phyloP scores from a whole-genome alignment of 1,140 invertebrate species.

The Hyposmocoma kahamanoa region DNA sequence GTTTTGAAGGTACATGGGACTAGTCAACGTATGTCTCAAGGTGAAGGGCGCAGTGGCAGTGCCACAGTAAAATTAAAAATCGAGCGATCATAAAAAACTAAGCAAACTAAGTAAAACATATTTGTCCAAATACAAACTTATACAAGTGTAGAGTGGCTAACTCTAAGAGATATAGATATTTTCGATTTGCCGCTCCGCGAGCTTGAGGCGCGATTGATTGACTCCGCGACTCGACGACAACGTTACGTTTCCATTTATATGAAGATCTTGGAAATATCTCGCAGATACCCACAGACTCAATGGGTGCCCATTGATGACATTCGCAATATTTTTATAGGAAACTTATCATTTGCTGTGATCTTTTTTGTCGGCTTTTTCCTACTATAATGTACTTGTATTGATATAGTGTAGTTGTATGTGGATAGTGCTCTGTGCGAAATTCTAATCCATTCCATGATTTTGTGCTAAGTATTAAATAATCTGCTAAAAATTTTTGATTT shows the following conservation, averaged over 20 bases:
- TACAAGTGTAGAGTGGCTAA: background rate
- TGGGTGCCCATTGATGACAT: background rate
- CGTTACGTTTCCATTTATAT: constrained; percentile 36
- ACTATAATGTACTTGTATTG: background rate
- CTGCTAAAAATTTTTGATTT: no score
- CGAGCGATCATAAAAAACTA: background rate
- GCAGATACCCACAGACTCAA: constrained; percentile 17
- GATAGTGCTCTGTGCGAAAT: background rate
- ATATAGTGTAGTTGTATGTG: background rate
- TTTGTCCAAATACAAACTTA: background rate
- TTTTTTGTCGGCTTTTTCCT: no score
- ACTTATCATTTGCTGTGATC: no score
- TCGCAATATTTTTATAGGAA: background rate
- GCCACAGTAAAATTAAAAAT: background rate
- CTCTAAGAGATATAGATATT: constrained; percentile 26
- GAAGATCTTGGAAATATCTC: constrained; percentile 31
- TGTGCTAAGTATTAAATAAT: background rate
- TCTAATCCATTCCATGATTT: background rate
- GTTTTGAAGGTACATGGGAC: no score
- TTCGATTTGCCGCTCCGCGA: constrained; percentile 42
- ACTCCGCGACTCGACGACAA: constrained; percentile 27
- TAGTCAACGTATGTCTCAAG: no score
- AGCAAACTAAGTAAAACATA: background rate
- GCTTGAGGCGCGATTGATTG: constrained; percentile 34
- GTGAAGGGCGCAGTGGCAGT: no score